Evolutionary conservation across 2,888 invertebrate species (phyloP).

Genomic region (Dorcus hopei): DNA sequence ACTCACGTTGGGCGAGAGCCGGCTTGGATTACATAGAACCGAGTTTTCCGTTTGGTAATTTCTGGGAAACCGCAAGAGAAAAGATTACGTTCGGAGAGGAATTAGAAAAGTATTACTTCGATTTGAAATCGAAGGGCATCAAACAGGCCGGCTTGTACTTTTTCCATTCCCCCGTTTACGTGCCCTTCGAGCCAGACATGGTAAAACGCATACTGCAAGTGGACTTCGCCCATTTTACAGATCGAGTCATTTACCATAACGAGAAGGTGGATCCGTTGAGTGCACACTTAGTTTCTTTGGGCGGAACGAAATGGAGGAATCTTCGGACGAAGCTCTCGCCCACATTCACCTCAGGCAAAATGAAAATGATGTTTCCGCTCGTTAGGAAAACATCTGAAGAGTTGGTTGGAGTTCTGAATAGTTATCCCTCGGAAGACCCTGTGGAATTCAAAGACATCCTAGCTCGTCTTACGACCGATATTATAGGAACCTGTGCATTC

Average conservation of each 20-base stretch:
- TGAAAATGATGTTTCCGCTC: constrained; percentile 23
- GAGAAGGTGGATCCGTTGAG: constrained; percentile 57
- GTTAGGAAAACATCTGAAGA: constrained; percentile 9
- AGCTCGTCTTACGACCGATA: constrained; percentile 57
- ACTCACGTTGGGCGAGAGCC: constrained; percentile 2
- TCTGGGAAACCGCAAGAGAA: constrained; percentile 6
- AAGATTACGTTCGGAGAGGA: constrained; percentile 13
- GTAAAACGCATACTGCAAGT: constrained; percentile 37
- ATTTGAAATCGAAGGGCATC: constrained; percentile 20
- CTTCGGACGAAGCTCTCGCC: constrained; percentile 20
- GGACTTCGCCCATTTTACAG: constrained; percentile 50
- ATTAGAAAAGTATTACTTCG: constrained; percentile 16
- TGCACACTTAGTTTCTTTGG: constrained; percentile 55
- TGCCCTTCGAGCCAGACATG: too few species aligned
- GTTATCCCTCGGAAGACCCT: not conserved
- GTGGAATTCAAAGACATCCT: constrained; percentile 48
- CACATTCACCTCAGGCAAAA: constrained; percentile 25
- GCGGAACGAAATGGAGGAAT: constrained; percentile 57
- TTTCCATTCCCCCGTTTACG: too few species aligned
- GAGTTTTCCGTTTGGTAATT: constrained; percentile 33
- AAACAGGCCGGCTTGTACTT: constrained; percentile 20
- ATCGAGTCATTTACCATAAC: constrained; percentile 35
- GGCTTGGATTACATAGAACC: constrained; percentile 25
- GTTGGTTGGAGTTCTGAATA: constrained; percentile 11
- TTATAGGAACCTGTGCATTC: constrained; percentile 57